Evolutionary conservation across 2,113 vertebrate genomes (phyloP).

Genomic region (Acanthochromis polyacanthus): DNA sequence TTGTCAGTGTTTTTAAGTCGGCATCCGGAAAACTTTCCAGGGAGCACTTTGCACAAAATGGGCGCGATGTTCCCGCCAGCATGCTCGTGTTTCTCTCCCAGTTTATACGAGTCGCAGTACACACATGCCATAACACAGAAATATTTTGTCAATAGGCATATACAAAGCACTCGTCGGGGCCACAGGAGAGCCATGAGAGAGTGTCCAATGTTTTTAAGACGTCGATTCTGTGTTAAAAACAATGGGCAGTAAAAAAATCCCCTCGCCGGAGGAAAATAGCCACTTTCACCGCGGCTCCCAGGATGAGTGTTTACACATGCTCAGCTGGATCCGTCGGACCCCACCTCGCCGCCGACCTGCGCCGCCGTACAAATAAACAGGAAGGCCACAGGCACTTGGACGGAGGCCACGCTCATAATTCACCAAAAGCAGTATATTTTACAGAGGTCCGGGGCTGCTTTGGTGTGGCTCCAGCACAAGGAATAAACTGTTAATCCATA

Average conservation of each 20-base stretch:
- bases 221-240: slow-evolving; percentile 78
- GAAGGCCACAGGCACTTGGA: slow-evolving; percentile 84
- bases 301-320: slow-evolving; percentile 75
- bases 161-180: slow-evolving; percentile 76
- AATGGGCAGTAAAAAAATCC: slow-evolving; percentile 75
- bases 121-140: slow-evolving; percentile 84
- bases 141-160: slow-evolving; percentile 83
- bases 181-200: slow-evolving; percentile 63
- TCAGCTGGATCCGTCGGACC: slow-evolving; percentile 79
- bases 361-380: slow-evolving; percentile 87
- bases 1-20: slow-evolving; percentile 35
- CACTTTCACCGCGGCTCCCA: slow-evolving; percentile 69
- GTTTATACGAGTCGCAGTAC: slow-evolving; percentile 77
- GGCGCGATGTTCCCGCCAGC: slow-evolving; percentile 70
- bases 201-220: slow-evolving; percentile 77
- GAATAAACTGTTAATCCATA: slow-evolving; percentile 80
- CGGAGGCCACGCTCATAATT: slow-evolving; percentile 82
- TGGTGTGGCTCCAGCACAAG: slow-evolving; percentile 70
- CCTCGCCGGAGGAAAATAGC: slow-evolving; percentile 63
- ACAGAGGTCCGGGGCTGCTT: slow-evolving; percentile 61
- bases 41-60: slow-evolving; percentile 67
- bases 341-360: slow-evolving; percentile 79
- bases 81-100: slow-evolving; percentile 66
- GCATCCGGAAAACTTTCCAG: slow-evolving; percentile 52
- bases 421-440: slow-evolving; percentile 82